Conservation (phyloP, 2,113 vertebrate genomes). For the Periophthalmodon schlosseri region DNA sequence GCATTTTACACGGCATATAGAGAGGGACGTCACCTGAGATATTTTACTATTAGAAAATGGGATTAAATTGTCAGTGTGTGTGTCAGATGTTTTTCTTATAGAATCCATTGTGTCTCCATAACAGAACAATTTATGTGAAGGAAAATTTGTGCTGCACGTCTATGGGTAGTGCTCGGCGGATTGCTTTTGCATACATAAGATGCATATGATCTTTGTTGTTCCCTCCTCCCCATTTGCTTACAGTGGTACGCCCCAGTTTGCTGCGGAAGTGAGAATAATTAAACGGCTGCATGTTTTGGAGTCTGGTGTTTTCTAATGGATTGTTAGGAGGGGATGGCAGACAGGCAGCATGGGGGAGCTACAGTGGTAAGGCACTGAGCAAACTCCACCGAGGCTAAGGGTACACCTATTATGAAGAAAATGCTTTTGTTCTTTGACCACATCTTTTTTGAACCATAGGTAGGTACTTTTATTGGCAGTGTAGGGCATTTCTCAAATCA, state of each 20-base stretch:
- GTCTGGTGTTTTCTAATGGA: slow-evolving; percentile 72
- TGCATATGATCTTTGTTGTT: slow-evolving; percentile 45
- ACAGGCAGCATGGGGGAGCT: slow-evolving; percentile 60
- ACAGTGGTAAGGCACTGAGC: slow-evolving; percentile 44
- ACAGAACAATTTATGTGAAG: slow-evolving; percentile 1
- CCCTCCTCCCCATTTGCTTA: slow-evolving; percentile 40
- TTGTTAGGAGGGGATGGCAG: slow-evolving; percentile 72
- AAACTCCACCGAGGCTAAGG: slow-evolving; percentile 55
- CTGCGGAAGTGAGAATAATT: slow-evolving; percentile 74
- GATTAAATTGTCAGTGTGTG: slow-evolving; percentile 11
- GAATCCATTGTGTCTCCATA: background rate
- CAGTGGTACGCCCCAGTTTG: slow-evolving; percentile 64
- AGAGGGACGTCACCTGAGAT: slow-evolving; percentile 6
- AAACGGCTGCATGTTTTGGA: slow-evolving; percentile 77
- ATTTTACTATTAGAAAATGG: slow-evolving; percentile 36
- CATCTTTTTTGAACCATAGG: slow-evolving; percentile 44
- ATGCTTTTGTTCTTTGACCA: slow-evolving; percentile 63
- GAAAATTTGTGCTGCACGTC: background rate
- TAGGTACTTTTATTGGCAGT: slow-evolving; percentile 34
- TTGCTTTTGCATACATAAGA: slow-evolving; percentile 30
- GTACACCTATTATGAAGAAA: slow-evolving; percentile 58
- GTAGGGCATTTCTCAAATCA: background rate
- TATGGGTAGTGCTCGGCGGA: slow-evolving; percentile 10
- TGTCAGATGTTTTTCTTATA: slow-evolving; percentile 21
- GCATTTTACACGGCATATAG: slow-evolving; percentile 1